Base-by-base conservation (phyloP, 1,140 invertebrate genomes). In the Acromyrmex echinatior region DNA sequence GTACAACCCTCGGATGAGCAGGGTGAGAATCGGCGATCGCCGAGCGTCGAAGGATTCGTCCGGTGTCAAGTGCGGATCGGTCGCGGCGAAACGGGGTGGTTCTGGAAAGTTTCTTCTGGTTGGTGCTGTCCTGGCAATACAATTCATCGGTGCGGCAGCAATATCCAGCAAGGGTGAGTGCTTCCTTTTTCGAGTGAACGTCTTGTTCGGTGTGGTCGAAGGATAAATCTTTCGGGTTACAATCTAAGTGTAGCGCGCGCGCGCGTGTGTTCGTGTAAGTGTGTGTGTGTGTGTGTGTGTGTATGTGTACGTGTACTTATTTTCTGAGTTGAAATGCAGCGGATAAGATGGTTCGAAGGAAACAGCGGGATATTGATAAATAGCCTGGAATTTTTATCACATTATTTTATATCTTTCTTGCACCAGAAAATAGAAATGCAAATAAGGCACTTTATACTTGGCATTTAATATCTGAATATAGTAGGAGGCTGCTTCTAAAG, bases 101-200 rank as follows among this genome's bases (percentile, higher is more conserved):
- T 63, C 74, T 49, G 51, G 82, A 21, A 77, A 86, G 56, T 77
- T 79, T 66, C 74, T 84, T 76, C 51, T 86, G 60, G 21, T 86
- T 21, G 58, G 66, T 18, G 86, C 53, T 31, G 35, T 87, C 28
- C 45, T 91, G 56, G 78, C 89, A 1, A 28, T 86, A 60, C 88
- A 88, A 25, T 82, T 78, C 35, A 25, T 70, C 18, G 81, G 68
- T 12, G 85, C 80, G 10, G 63, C 73, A 14, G 84, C 78, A 12
- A n/a, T 74, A 56, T 63, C 76, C 25, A 82, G 28, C 28, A 87
- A 78, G 39, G 90, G 90, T 91, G 80, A 90, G 90, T 82, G 21
- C 49, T 21, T 49, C 56, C 2, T 58, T 16, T 63, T 65, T 2
- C 16, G 10, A 18, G n/a, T 21, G 28, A 58, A 53, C 53, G 78